Conservation (phyloP, 2,888 invertebrate genomes). For the Ophion obscuratus region DNA sequence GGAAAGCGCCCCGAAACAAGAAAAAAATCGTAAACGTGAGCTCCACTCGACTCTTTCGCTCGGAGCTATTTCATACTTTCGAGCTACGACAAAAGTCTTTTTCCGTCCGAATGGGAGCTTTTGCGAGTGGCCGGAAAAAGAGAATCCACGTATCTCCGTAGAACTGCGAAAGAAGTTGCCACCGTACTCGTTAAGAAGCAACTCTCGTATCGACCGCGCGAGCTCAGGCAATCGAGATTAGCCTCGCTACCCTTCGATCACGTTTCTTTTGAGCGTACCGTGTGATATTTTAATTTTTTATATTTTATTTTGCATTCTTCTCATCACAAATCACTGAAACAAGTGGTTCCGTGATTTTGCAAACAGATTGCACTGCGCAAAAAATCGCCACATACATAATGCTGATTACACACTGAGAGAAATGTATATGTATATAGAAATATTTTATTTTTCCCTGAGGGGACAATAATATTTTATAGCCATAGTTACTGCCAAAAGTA, state of each 20-base stretch:
- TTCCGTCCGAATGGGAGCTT: slow-evolving; percentile 27
- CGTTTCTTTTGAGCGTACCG: slow-evolving; percentile 68
- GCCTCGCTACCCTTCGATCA: slow-evolving; percentile 79
- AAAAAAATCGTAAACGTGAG: slow-evolving; percentile 57
- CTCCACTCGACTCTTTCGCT: slow-evolving; percentile 12
- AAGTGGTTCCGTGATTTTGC: not conserved
- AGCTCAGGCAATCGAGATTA: slow-evolving; percentile 70
- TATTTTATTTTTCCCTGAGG: too few species aligned
- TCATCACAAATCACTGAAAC: not conserved
- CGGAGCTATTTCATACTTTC: slow-evolving; percentile 29
- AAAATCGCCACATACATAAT: too few species aligned
- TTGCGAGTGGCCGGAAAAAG: slow-evolving; percentile 69
- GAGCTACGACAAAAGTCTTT: slow-evolving; percentile 33
- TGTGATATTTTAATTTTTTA: slow-evolving; percentile 10
- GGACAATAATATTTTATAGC: too few species aligned
- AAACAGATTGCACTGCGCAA: not conserved
- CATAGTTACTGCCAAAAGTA: too few species aligned
- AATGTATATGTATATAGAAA: too few species aligned
- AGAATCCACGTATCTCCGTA: slow-evolving; percentile 75
- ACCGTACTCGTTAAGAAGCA: slow-evolving; percentile 75
- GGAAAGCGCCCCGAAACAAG: slow-evolving; percentile 50
- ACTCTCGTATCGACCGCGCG: slow-evolving; percentile 43
- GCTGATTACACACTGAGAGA: too few species aligned
- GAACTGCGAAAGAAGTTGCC: slow-evolving; percentile 75
- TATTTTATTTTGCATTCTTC: not conserved